A percentile compares a stretch with the other conserved stretches of the same genome.
Conservation (phyloP, 2,888 invertebrate genomes). For the Strigamia maritima region DNA sequence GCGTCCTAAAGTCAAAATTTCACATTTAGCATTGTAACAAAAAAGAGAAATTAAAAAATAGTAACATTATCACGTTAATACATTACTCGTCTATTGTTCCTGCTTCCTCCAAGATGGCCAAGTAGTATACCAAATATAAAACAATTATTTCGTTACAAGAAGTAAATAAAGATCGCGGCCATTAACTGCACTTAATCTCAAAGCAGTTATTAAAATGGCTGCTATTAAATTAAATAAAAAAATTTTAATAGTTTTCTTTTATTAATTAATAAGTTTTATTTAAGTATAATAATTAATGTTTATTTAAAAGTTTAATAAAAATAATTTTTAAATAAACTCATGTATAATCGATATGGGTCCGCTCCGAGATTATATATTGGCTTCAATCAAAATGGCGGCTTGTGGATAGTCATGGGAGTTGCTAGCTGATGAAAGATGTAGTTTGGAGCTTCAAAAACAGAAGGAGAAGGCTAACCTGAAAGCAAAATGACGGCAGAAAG, state of each 20-base stretch:
- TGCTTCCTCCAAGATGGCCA: conserved; percentile 1
- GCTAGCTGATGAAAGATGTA: neutral
- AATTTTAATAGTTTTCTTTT: neutral
- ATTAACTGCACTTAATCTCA: neutral
- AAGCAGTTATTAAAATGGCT: neutral
- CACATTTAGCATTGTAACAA: neutral
- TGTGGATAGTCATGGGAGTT: neutral
- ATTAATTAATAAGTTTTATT: neutral
- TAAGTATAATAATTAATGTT: neutral
- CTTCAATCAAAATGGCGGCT: neutral
- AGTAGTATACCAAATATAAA: neutral
- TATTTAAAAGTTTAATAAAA: neutral
- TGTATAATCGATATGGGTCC: neutral
- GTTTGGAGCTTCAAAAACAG: neutral
- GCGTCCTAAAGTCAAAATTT: neutral
- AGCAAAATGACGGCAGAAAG: neutral
- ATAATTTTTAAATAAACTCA: neutral
- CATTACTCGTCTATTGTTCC: neutral
- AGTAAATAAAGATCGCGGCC: neutral
- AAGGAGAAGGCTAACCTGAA: neutral
- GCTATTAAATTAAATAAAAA: neutral
- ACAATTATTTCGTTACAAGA: neutral
- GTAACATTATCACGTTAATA: neutral
- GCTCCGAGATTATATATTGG: neutral
- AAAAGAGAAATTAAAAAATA: neutral